Evolutionary conservation across 1,140 invertebrate species (phyloP), one percentile per base, ranked within the genome.

Genomic region (Philotrypesis tridentata): DNA sequence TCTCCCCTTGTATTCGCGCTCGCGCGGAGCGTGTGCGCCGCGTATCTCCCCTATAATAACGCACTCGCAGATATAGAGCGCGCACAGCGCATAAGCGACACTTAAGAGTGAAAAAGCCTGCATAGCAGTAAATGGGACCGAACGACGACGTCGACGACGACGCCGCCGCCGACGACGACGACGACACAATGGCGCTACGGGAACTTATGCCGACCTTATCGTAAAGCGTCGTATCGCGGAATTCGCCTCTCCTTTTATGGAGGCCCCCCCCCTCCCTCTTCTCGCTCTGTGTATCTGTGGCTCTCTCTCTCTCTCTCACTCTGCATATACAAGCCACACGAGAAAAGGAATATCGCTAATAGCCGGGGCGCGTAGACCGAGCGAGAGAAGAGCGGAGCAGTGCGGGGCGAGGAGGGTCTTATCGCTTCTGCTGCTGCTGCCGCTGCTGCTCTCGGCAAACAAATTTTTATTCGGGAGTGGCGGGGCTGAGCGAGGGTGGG

Each of bases 121-220:
- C 60, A 40, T 40, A 21, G 60, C 60, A 3, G 60, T 40, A 63
- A 76, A 77, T 67, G 75, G 33, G 25, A 8, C n/a, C 14, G 37
- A 77, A 68, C 67, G 61, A 27, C 29, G 79, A 61, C 55, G 71
- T n/a, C n/a, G n/a, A n/a, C n/a, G n/a, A n/a, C n/a, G n/a, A n/a
- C n/a, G n/a, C n/a, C n/a, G n/a, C n/a, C n/a, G n/a, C n/a, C n/a
- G n/a, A n/a, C n/a, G n/a, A n/a, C n/a, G n/a, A n/a, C 29, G 79
- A 61, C 55, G 71, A 40, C 61, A 65, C 61, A 80, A 84, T 77
- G 84, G 83, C 37, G 23, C 67, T 60, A 61, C 71, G 80, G 55
- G 80, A 84, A 84, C 65, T 79, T 82, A 71, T 82, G 78, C 73
- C 84, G 82, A 85, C 85, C 82, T 87, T 88, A 87, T 88, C 86